A percentile compares a stretch with the other conserved stretches of the same genome.
Evolutionary conservation across 1,140 invertebrate species (phyloP).

Genomic region (Antheraea pernyi): DNA sequence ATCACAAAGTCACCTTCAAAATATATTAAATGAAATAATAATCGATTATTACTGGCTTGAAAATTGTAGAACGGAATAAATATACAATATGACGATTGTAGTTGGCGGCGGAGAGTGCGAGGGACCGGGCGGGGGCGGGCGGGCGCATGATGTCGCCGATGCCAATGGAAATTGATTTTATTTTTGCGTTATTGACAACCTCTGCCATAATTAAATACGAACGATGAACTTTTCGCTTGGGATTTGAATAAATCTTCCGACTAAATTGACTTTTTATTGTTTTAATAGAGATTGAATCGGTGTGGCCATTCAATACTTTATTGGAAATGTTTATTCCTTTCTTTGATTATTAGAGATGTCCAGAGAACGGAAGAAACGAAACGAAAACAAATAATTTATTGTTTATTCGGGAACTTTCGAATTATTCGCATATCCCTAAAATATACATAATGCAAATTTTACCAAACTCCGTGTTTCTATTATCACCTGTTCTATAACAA

Average conservation of each 20-base stretch:
- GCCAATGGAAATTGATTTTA: conserved; percentile 28
- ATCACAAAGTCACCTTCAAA: not conserved
- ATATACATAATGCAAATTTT: too few species aligned
- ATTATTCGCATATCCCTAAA: too few species aligned
- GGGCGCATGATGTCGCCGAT: conserved; percentile 19
- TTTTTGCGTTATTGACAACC: conserved; percentile 29
- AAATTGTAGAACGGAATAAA: conserved; percentile 19
- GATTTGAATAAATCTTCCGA: conserved; percentile 6
- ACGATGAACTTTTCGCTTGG: conserved; percentile 4
- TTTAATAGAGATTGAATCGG: not conserved
- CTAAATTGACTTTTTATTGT: not conserved
- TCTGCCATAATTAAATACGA: conserved; percentile 25
- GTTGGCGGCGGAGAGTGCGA: conserved; percentile 11
- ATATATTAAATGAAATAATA: conserved; percentile 17
- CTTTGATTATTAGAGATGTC: too few species aligned
- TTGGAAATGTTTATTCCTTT: not conserved
- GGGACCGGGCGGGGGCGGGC: not conserved
- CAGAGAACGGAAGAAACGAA: too few species aligned
- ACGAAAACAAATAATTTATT: too few species aligned
- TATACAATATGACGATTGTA: conserved; percentile 13
- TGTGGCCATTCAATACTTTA: not conserved
- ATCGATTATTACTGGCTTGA: conserved; percentile 19
- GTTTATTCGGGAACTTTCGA: too few species aligned
- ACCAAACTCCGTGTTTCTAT: too few species aligned
- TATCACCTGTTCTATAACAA: too few species aligned